These are phyloP conservation scores for Nylanderia fulva DNA, from an alignment of 1,140 invertebrate species.

Conservation along the genomic window DNA sequence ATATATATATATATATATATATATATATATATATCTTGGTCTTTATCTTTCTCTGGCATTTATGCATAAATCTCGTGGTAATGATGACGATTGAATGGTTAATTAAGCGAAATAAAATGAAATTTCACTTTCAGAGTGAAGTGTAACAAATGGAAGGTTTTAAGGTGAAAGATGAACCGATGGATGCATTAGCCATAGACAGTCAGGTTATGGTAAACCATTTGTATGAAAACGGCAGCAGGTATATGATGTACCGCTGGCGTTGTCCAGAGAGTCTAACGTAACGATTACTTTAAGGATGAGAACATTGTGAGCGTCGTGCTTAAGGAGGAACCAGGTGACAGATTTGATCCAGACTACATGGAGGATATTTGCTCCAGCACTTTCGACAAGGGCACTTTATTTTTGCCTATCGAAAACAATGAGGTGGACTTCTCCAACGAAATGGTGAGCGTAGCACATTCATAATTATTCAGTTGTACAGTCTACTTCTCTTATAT, in stretches of 20 bases:
- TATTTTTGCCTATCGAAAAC: conserved; percentile 82
- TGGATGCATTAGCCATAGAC: conserved; percentile 76
- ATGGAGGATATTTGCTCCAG: conserved; percentile 84
- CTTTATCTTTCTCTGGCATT: too few relatives aligned
- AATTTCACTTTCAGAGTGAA: conserved; percentile 72
- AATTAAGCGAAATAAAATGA: conserved; percentile 52
- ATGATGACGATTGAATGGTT: too few relatives aligned
- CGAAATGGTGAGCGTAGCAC: too few relatives aligned
- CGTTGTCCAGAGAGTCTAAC: conserved; percentile 70
- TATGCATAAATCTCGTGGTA: not conserved
- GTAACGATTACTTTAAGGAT: conserved; percentile 80
- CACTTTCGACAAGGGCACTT: conserved; percentile 81
- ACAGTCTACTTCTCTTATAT: too few relatives aligned
- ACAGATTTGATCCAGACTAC: conserved; percentile 81
- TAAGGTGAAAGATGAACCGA: conserved; percentile 75
- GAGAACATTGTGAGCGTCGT: conserved; percentile 83
- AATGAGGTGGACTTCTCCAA: conserved; percentile 83
- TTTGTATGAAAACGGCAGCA: conserved; percentile 75
- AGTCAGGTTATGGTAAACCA: conserved; percentile 80
- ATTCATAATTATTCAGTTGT: too few relatives aligned
- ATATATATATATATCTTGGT: too few relatives aligned
- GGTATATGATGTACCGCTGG: conserved; percentile 57
- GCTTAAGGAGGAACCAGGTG: conserved; percentile 82
- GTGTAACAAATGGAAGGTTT: conserved; percentile 74
- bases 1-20: too few relatives aligned